phyloP scores from a whole-genome alignment of 2,888 invertebrate genomes.

The Nasonovia ribisnigri region DNA sequence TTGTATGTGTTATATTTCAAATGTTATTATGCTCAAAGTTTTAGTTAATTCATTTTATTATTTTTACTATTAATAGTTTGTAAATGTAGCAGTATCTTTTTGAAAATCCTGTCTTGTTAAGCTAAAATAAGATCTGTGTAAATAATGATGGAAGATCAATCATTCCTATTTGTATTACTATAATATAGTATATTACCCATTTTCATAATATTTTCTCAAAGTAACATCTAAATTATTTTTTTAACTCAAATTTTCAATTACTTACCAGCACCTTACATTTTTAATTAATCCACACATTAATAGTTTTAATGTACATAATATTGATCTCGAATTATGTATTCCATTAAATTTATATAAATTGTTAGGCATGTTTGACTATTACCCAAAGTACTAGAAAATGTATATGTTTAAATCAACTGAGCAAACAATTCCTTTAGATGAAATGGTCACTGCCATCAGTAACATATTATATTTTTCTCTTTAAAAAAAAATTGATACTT shows the following conservation, averaged over 20 bases:
- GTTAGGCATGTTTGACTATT: constrained; percentile 53
- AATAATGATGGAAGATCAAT: constrained; percentile 34
- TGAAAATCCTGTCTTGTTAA: constrained; percentile 4
- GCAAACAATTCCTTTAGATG: constrained; percentile 12
- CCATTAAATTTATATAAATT: constrained; percentile 58
- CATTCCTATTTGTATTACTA: constrained; percentile 53
- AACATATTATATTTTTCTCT: not conserved
- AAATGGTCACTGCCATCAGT: constrained; percentile 55
- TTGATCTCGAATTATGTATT: constrained; percentile 64
- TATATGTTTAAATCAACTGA: constrained; percentile 22
- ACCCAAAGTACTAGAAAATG: constrained; percentile 41
- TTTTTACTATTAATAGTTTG: constrained; percentile 28
- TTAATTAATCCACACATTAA: constrained; percentile 23
- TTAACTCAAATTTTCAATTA: constrained; percentile 44
- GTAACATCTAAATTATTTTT: constrained; percentile 43
- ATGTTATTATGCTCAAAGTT: constrained; percentile 54
- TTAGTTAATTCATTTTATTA: constrained; percentile 45
- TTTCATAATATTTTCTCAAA: constrained; percentile 42
- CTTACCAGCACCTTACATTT: constrained; percentile 24
- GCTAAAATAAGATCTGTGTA: constrained; percentile 48
- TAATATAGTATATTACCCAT: not conserved
- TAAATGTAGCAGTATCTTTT: constrained; percentile 33
- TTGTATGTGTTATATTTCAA: constrained; percentile 36
- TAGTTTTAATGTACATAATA: constrained; percentile 43
- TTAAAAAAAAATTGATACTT: not conserved